phyloP scores from a whole-genome alignment of 1,140 invertebrate species.

The Diuraphis noxia region DNA sequence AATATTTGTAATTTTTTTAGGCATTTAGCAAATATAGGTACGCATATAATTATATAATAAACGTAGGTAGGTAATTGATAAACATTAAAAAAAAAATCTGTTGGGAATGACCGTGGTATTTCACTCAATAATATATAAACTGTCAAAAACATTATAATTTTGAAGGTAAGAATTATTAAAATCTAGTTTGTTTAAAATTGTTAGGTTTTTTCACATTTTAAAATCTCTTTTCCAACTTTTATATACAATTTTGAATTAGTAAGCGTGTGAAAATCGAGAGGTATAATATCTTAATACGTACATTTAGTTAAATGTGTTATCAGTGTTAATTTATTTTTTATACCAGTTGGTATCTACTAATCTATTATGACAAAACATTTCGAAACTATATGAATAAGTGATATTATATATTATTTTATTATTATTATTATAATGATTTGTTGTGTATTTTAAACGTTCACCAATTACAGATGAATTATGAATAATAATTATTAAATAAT shows the following conservation, averaged over 20 bases:
- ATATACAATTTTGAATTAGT: not conserved
- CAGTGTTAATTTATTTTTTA: not conserved
- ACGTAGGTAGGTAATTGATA: not conserved
- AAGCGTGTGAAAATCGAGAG: not conserved
- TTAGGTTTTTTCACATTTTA: not conserved
- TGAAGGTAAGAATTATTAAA: not conserved
- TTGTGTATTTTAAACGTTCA: not conserved
- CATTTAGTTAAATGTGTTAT: not conserved
- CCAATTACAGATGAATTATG: not conserved
- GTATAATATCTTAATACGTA: not conserved
- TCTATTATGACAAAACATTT: not conserved
- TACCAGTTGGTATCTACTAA: too few relatives aligned
- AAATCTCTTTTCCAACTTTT: not conserved
- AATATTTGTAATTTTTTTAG: not conserved
- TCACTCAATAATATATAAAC: not conserved
- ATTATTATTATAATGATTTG: not conserved
- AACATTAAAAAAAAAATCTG: not conserved
- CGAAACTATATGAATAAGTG: not conserved
- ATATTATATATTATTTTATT: conserved; percentile 5
- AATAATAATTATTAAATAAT: not conserved
- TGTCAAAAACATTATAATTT: not conserved
- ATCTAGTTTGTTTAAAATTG: not conserved
- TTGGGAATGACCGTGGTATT: not conserved
- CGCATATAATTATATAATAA: too few relatives aligned
- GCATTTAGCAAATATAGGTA: not conserved